A percentile compares a stretch with the other conserved stretches of the same genome.
phyloP scores from a whole-genome alignment of 2,888 invertebrate genomes.

The Strigamia crassipes region DNA sequence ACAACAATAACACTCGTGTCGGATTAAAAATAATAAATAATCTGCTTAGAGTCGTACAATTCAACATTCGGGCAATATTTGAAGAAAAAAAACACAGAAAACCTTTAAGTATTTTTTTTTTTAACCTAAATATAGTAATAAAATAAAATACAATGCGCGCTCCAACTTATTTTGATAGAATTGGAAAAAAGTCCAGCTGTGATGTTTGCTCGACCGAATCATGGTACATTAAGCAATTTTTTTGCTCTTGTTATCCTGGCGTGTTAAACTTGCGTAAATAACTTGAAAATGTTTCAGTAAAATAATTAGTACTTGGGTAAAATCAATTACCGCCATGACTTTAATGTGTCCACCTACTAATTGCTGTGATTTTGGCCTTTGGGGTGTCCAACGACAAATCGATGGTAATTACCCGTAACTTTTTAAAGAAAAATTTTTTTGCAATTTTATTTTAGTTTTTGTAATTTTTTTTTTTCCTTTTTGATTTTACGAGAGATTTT shows the following conservation, averaged over 20 bases:
- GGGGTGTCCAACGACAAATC: too few species aligned
- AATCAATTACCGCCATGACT: background rate
- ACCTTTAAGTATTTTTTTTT: background rate
- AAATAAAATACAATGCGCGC: background rate
- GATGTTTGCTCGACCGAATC: slow-evolving; percentile 7
- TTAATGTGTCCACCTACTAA: slow-evolving; percentile 1
- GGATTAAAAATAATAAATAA: too few species aligned
- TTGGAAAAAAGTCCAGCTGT: slow-evolving; percentile 24
- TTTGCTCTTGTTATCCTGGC: background rate
- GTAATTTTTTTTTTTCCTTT: background rate
- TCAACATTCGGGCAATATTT: too few species aligned
- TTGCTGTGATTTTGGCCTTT: background rate
- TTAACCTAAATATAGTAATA: background rate
- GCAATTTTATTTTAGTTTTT: background rate
- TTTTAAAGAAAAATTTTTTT: too few species aligned
- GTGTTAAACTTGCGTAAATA: slow-evolving; percentile 16
- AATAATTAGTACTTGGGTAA: background rate
- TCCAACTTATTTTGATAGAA: slow-evolving; percentile 22
- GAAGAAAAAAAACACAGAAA: too few species aligned
- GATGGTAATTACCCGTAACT: too few species aligned
- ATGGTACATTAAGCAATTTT: slow-evolving; percentile 39
- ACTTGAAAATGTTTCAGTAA: background rate
- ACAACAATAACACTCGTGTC: too few species aligned
- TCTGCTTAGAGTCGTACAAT: too few species aligned
- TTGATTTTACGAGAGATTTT: background rate